Evolutionary conservation across 2,888 invertebrate species (phyloP).

Genomic region (Cryptophagus acutangulus): DNA sequence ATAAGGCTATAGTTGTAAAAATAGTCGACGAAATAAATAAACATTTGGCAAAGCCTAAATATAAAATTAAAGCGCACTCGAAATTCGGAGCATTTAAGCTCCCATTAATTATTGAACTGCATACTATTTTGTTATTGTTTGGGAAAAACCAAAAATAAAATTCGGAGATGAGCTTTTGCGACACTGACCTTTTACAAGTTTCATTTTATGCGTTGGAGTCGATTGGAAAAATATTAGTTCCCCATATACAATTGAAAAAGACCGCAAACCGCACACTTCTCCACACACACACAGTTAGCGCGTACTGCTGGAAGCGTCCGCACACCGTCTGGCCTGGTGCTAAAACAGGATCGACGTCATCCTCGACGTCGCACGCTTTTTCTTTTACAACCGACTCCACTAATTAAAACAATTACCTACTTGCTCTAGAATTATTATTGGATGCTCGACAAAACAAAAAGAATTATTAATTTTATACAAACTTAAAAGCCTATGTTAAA

Average conservation of each 20-base stretch:
- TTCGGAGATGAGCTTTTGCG: no score
- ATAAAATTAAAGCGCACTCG: constrained; percentile 14
- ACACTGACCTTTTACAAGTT: constrained; percentile 33
- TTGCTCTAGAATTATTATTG: no score
- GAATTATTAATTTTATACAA: no score
- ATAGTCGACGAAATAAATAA: constrained; percentile 17
- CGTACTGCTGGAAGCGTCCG: constrained; percentile 30
- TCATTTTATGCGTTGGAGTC: constrained; percentile 27
- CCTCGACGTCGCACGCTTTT: no score
- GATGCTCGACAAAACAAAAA: no score
- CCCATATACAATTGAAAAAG: constrained; percentile 6
- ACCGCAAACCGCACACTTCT: constrained; percentile 26
- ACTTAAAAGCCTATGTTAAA: no score
- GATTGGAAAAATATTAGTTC: constrained; percentile 10
- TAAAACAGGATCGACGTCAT: constrained; percentile 35
- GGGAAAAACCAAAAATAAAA: not conserved
- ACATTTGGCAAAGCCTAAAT: constrained; percentile 17
- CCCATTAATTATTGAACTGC: not conserved
- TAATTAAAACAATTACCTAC: no score
- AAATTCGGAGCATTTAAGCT: not conserved
- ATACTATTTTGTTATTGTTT: not conserved
- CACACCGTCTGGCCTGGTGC: constrained; percentile 26
- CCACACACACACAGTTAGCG: constrained; percentile 28
- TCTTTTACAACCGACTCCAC: no score
- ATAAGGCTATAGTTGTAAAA: constrained; percentile 13